Evolutionary conservation across 2,113 vertebrate genomes (phyloP).

Genomic region (Trichomycterus rosablanca): DNA sequence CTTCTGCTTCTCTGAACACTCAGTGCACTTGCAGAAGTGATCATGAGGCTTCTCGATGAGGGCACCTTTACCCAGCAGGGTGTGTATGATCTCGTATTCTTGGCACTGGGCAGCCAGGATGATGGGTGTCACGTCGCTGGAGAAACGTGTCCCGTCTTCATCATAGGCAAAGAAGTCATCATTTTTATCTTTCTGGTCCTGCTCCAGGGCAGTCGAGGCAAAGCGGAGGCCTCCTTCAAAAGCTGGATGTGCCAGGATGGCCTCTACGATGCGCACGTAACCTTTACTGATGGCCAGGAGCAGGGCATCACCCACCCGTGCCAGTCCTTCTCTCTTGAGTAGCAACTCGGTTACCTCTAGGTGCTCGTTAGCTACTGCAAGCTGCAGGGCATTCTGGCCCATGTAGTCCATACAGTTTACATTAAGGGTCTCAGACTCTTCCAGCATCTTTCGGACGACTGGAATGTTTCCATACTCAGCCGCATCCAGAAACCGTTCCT

Average conservation of each 20-base stretch:
- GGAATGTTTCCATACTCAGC: constrained; percentile 86
- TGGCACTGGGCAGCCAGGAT: constrained; percentile 50
- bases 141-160: constrained; percentile 78
- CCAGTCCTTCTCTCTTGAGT: constrained; percentile 79
- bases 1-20: constrained; percentile 77
- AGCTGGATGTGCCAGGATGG: constrained; percentile 79
- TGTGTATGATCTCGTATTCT: constrained; percentile 62
- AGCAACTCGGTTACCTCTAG: constrained; percentile 93
- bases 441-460: constrained; percentile 83
- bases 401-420: constrained; percentile 96
- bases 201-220: constrained; percentile 71
- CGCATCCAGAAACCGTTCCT: constrained; percentile 65
- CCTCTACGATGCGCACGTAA: constrained; percentile 85
- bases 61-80: constrained; percentile 78
- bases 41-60: constrained; percentile 82
- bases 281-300: constrained; percentile 87
- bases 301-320: constrained; percentile 80
- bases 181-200: constrained; percentile 76
- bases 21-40: constrained; percentile 81
- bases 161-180: constrained; percentile 86
- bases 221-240: constrained; percentile 75
- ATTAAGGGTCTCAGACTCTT: constrained; percentile 83
- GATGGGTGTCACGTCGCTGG: constrained; percentile 44
- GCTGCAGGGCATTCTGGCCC: constrained; percentile 91
- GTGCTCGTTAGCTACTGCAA: constrained; percentile 94